These are phyloP conservation scores for Lamellibrachia columna DNA, from an alignment of 2,888 invertebrate genomes.

Conservation along the genomic window DNA sequence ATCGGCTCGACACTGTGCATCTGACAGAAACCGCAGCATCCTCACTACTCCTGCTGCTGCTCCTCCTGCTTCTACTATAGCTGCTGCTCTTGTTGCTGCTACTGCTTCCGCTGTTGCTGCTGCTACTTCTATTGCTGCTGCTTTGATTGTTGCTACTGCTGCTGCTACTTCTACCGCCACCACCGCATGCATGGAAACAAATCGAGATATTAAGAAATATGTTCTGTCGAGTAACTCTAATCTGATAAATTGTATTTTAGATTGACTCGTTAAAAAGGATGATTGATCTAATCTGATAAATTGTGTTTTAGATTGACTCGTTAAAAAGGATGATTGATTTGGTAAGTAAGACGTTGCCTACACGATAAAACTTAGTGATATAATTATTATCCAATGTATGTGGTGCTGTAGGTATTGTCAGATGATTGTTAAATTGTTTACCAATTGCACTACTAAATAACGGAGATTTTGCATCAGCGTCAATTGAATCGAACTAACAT, in stretches of 20 bases:
- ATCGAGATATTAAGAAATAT: not conserved
- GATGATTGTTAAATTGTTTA: not conserved
- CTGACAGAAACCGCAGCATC: not conserved
- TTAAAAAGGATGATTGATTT: not conserved
- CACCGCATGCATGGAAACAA: too few species aligned
- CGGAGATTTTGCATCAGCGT: not conserved
- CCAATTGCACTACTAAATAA: not conserved
- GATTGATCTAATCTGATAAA: not conserved
- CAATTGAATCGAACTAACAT: too few species aligned
- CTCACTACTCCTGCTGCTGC: too few species aligned
- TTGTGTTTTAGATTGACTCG: not conserved
- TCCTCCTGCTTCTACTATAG: too few species aligned
- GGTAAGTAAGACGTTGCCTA: not conserved
- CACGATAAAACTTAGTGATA: not conserved
- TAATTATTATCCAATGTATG: not conserved
- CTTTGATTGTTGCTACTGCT: too few species aligned
- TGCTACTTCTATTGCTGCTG: too few species aligned
- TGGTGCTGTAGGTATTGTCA: not conserved
- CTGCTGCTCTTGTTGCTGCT: too few species aligned
- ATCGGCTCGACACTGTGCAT: not conserved
- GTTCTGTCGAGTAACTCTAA: not conserved
- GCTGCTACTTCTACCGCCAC: too few species aligned
- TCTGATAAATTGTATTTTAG: not conserved
- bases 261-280: not conserved
- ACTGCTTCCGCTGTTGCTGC: too few species aligned